Evolutionary conservation across 2,888 invertebrate genomes (phyloP), one percentile per base, ranked within the genome.

Genomic region (Agelastica alni): DNA sequence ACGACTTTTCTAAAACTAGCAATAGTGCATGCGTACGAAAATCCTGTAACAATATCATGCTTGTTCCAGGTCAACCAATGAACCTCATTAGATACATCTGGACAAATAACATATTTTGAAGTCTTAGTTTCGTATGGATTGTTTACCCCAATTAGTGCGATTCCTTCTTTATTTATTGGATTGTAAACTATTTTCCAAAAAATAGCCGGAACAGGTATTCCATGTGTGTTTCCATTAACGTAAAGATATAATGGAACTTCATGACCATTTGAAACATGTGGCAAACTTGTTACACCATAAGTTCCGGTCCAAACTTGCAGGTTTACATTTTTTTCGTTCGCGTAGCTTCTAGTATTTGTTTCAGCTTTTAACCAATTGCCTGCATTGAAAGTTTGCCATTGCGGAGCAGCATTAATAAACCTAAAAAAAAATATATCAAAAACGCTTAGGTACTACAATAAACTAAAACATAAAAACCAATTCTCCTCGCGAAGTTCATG

Each of bases 121-220:
- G 68, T 41, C 41, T 66, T 37, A 17, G 59, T 61, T 9, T 69
- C 56, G 48, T 75, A 71, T 0, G 87, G 86, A 68, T 87, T 85
- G 74, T 87, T 87, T 53, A 85, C 78, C 32, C 83, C 80, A 7
- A 87, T 67, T 61, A 85, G 81, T 1, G 81, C 86, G 1, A 83
- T 78, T 1, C 84, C 85, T 2, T 78, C 68, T 13, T 77, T 76
- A 1, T 74, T 75, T 0, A 65, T 64, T 1, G 80, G 76, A 56
- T 86, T 82, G 64, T 84, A 82, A 0, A 81, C 79, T 4, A 85
- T 81, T 65, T 84, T 84, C 80, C 82, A 86, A 56, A 77, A 82
- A 3, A 83, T 48, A 62, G 75, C 78, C 1, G 85, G 85, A 4
- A 83, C 82, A 0, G 83, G 82, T 41, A 84, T 58, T 3, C 59